Conservation (phyloP, 2,888 invertebrate species). For the Periphyllus acericola region DNA sequence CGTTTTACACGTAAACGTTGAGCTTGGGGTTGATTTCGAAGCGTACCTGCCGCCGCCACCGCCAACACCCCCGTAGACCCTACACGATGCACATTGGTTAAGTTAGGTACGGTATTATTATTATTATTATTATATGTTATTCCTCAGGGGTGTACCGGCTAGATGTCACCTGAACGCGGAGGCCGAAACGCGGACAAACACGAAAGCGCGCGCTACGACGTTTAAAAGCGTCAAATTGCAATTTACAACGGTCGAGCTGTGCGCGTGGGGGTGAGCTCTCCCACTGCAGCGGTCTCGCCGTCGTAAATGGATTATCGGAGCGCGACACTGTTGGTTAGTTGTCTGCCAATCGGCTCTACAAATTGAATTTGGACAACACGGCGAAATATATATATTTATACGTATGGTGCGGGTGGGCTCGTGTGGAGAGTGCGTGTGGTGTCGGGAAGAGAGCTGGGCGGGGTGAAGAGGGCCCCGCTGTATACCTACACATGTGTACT, state of each 20-base stretch:
- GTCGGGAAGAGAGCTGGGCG: background rate
- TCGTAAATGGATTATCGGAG: conserved; percentile 42
- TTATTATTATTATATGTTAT: too few species aligned
- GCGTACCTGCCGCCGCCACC: too few species aligned
- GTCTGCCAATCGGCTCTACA: conserved; percentile 44
- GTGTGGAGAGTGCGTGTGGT: background rate
- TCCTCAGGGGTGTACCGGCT: background rate
- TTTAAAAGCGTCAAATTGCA: conserved; percentile 36
- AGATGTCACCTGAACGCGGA: background rate
- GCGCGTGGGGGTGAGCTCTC: background rate
- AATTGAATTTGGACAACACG: conserved; percentile 39
- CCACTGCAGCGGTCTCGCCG: background rate
- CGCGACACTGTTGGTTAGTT: conserved; percentile 52
- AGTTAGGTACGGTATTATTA: too few species aligned
- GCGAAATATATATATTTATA: too few species aligned
- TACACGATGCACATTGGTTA: too few species aligned
- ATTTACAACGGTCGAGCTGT: conserved; percentile 23
- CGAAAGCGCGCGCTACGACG: background rate
- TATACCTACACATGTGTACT: background rate
- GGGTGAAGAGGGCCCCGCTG: background rate
- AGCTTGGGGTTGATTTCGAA: background rate
- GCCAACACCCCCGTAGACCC: too few species aligned
- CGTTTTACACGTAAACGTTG: too few species aligned
- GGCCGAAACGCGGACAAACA: background rate
- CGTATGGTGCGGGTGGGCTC: background rate